Base-by-base conservation (phyloP, 2,888 invertebrate species). In the Ormia ochracea region DNA sequence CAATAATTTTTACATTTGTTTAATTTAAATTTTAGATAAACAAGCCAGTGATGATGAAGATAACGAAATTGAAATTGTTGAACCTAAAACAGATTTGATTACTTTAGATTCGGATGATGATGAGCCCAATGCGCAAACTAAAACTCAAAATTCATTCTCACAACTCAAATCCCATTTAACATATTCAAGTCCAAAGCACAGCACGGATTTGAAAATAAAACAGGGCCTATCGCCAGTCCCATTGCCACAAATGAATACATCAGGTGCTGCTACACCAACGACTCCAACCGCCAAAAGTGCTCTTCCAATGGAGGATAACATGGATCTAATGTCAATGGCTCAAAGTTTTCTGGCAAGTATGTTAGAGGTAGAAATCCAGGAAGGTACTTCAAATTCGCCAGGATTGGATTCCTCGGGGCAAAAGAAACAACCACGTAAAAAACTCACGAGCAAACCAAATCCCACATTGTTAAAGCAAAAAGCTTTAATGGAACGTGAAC, bases 1-100 rank as follows among this genome's bases (percentile, higher is more conserved):
- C 26, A 50, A 26, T 26, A 26, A 50, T 50, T n/a, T 14, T 6
- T n/a, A 23, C 4, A 38, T 31, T 59, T 19, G 7, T 50, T 50
- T 63, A 1, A 43, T 21, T 66, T 23, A 56, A 17, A 61, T 86
- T 85, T 0, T 78, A 89, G 88, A 89, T 19, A 89, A 90, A 84
- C 88, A 89, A 85, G 88, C 88, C 31, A 89, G 87, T 75, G 89
- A 89, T 59, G 88, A 86, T 65, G 90, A 89, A 66, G 90, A 89
- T 65, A 90, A 90, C 65, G 90, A 90, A 82, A 87, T 90, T 10
- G 87, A 89, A 81, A 90, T 90, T 82, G 89, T 90, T 28, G 90
- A 90, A 76, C 88, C 89, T 2, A 86, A 89, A 83, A 89, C 89
- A 0, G 89, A 89, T 70, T 86, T 88, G 2, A 90, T 90, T 33